These are phyloP conservation scores for Acutogordius australiensis DNA, from an alignment of 2,888 invertebrate species.

Conservation along the genomic window DNA sequence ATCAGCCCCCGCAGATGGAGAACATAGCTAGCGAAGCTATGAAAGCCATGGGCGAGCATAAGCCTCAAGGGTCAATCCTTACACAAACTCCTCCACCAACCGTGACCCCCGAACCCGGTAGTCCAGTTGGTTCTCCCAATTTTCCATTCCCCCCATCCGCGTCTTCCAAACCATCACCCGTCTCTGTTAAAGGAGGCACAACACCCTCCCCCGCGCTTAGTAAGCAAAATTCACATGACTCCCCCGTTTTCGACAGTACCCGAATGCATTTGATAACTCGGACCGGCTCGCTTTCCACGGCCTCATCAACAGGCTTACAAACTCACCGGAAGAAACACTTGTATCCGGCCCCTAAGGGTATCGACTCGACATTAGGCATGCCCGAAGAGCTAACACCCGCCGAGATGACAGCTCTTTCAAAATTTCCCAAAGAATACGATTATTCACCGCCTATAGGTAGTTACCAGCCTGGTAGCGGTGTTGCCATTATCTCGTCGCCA, in stretches of 20 bases:
- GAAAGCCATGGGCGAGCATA: not conserved
- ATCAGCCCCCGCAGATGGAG: conserved; percentile 14
- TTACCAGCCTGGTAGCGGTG: not conserved
- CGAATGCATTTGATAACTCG: not conserved
- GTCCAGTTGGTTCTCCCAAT: too few species aligned
- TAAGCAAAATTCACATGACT: not conserved
- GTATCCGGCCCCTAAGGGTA: too few species aligned
- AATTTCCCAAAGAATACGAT: too few species aligned
- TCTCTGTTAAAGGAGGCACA: not conserved
- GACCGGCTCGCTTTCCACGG: not conserved
- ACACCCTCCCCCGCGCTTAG: not conserved
- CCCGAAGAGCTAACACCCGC: too few species aligned
- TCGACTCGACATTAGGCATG: too few species aligned
- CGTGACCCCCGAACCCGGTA: too few species aligned
- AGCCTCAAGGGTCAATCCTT: not conserved
- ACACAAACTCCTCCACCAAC: not conserved
- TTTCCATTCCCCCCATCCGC: too few species aligned
- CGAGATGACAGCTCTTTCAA: too few species aligned
- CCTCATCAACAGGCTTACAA: not conserved
- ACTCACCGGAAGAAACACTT: not conserved
- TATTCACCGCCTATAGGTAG: too few species aligned
- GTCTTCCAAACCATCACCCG: too few species aligned
- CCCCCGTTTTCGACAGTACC: not conserved
- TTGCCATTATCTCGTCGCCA: not conserved
- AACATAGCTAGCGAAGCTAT: not conserved